phyloP scores from a whole-genome alignment of 2,888 invertebrate genomes.

The Rosalia funebris region DNA sequence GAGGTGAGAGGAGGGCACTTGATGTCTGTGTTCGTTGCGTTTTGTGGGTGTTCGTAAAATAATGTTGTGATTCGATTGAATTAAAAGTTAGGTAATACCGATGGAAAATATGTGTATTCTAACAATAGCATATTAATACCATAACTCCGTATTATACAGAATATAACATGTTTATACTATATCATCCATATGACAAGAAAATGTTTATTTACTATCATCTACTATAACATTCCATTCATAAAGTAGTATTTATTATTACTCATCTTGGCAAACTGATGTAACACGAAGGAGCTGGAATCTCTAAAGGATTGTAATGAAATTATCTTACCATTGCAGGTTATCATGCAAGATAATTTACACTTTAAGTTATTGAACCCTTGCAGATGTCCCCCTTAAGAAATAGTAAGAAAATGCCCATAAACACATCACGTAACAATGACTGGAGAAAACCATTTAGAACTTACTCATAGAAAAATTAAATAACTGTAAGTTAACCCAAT shows the following conservation, averaged over 20 bases:
- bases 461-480: slow-evolving; percentile 44
- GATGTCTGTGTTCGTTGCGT: slow-evolving; percentile 57
- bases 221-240: slow-evolving; percentile 61
- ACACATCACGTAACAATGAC: slow-evolving; percentile 36
- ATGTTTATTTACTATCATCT: slow-evolving; percentile 63
- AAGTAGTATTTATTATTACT: slow-evolving; percentile 55
- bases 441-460: slow-evolving; percentile 48
- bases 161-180: slow-evolving; percentile 39
- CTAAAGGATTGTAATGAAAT: no score
- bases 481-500: slow-evolving; percentile 7
- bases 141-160: slow-evolving; percentile 20
- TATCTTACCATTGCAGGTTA: slow-evolving; percentile 28
- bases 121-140: slow-evolving; percentile 27
- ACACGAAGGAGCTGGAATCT: slow-evolving; percentile 31
- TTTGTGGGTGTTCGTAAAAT: slow-evolving; percentile 59
- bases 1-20: slow-evolving; percentile 47
- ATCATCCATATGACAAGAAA: slow-evolving; percentile 53
- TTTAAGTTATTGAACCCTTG: slow-evolving; percentile 28
- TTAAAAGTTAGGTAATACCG: slow-evolving; percentile 55
- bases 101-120: slow-evolving; percentile 36
- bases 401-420: slow-evolving; percentile 30
- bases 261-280: slow-evolving; percentile 38
- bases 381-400: slow-evolving; percentile 32
- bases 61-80: slow-evolving; percentile 57
- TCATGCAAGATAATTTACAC: slow-evolving; percentile 17